Evolutionary conservation across 1,140 invertebrate genomes (phyloP).

Genomic region (Muscidifurax raptorellus): DNA sequence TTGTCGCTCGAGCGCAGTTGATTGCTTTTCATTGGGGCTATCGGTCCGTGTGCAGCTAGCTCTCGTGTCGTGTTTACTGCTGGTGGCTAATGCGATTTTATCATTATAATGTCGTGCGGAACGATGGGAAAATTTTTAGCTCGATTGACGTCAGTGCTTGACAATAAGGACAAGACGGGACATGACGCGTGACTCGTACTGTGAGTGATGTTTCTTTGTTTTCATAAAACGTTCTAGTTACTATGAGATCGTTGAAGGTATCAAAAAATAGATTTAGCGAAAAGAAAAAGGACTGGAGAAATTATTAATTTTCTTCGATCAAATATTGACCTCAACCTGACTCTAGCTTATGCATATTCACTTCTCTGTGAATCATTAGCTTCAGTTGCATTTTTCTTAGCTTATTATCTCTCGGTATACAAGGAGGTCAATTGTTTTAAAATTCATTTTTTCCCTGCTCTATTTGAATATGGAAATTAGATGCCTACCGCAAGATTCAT

Average conservation of each 20-base stretch:
- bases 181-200: too few relatives aligned
- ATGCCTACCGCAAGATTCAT: neutral
- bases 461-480: neutral
- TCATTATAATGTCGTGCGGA: neutral
- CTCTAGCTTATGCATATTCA: neutral
- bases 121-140: neutral
- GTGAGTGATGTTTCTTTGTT: too few relatives aligned
- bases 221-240: too few relatives aligned
- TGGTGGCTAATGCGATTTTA: neutral
- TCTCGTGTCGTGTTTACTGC: too few relatives aligned
- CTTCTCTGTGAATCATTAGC: neutral
- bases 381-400: neutral
- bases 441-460: neutral
- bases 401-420: neutral
- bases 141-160: neutral
- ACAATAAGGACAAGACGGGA: neutral
- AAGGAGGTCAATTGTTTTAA: neutral
- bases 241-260: too few relatives aligned
- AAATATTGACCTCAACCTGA: neutral
- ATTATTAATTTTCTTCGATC: too few relatives aligned
- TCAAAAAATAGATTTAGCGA: too few relatives aligned
- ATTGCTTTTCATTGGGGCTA: neutral
- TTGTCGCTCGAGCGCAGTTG: neutral
- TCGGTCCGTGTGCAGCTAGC: too few relatives aligned
- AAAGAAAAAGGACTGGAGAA: too few relatives aligned